Percentiles rank a stretch among this genome's conserved stretches.
Evolutionary conservation across 2,113 vertebrate species (phyloP).

Genomic region (Pygoscelis adeliae): DNA sequence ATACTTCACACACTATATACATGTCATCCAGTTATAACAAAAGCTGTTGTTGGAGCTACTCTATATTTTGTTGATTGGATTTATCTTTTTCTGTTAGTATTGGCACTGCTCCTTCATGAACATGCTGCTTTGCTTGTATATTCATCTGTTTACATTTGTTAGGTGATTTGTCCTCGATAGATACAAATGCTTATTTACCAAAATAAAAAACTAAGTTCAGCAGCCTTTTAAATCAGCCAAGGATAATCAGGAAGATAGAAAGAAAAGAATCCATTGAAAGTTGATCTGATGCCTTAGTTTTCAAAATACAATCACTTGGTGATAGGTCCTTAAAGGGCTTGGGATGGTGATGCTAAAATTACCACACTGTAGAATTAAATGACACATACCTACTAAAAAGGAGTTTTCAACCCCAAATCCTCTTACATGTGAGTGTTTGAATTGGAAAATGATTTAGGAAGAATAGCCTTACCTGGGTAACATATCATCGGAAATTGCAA

Average conservation of each 20-base stretch:
- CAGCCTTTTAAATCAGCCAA: background rate
- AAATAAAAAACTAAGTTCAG: background rate
- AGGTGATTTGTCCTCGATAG: background rate
- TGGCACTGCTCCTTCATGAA: background rate
- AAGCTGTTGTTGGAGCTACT: background rate
- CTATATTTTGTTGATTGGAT: background rate
- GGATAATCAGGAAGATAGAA: background rate
- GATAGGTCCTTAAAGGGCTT: background rate
- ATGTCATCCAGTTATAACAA: background rate
- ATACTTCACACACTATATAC: background rate
- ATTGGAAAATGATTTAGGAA: background rate
- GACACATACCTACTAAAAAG: background rate
- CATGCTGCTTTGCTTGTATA: background rate
- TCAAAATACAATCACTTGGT: background rate
- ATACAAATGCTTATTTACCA: background rate
- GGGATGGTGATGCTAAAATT: background rate
- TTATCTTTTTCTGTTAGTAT: background rate
- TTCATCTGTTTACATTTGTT: background rate
- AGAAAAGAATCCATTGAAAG: background rate
- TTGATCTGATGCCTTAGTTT: background rate
- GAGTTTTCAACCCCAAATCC: background rate
- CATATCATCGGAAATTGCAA: accelerated
- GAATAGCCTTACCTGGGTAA: background rate
- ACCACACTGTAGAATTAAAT: background rate
- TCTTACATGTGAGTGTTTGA: background rate